These are phyloP conservation scores for Stomatorhinus walkeri DNA, from an alignment of 2,797 vertebrate genomes.

Conservation along the genomic window DNA sequence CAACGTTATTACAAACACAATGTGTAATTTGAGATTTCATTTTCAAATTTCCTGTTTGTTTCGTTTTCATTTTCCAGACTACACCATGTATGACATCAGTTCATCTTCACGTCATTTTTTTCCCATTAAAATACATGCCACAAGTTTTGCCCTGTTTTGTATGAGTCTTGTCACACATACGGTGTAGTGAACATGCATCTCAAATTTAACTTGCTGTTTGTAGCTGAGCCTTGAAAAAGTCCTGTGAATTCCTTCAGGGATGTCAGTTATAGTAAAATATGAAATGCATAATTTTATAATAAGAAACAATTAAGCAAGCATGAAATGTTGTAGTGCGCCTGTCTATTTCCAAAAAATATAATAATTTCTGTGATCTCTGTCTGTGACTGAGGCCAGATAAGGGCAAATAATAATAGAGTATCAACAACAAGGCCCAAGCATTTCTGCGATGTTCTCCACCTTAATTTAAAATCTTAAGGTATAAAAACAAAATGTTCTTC, in stretches of 20 bases:
- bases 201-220: slow-evolving; percentile 26
- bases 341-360: background rate
- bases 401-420: background rate
- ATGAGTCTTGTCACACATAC: slow-evolving; percentile 35
- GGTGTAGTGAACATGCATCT: slow-evolving; percentile 45
- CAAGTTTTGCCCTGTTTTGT: background rate
- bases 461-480: background rate
- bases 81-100: background rate
- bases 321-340: background rate
- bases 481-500: background rate
- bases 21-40: background rate
- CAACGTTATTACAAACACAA: background rate
- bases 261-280: background rate
- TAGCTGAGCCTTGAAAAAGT: background rate
- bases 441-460: background rate
- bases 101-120: background rate
- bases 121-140: background rate
- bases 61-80: background rate
- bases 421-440: background rate
- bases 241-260: background rate
- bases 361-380: background rate
- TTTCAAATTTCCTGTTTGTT: background rate
- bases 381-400: background rate
- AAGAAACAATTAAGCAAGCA: background rate
- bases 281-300: background rate